Percentiles rank a stretch among this genome's conserved stretches.
Conservation (phyloP, 2,888 invertebrate genomes). For the Dione vanillae region DNA sequence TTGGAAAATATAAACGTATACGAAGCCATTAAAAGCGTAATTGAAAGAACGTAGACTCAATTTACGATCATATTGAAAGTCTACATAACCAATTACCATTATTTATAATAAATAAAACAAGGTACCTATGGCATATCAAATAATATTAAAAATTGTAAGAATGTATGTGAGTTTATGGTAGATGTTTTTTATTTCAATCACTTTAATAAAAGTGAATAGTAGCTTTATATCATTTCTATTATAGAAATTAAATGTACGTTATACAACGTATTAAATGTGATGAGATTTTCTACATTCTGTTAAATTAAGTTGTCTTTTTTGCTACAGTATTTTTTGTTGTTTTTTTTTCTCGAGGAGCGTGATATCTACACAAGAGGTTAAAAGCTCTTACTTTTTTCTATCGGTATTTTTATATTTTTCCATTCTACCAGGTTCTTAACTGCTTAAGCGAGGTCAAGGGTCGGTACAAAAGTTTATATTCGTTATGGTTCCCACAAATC, state of each 20-base stretch:
- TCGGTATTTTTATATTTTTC: conserved; percentile 63
- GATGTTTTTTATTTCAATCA: neutral
- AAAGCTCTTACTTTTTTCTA: conserved; percentile 76
- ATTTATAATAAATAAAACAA: no score
- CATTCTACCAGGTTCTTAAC: conserved; percentile 61
- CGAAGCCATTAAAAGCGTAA: no score
- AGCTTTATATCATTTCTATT: neutral
- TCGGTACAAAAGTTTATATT: conserved; percentile 59
- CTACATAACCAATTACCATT: no score
- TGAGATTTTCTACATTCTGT: neutral
- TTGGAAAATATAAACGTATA: no score
- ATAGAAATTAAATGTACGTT: neutral
- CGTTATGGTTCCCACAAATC: conserved; percentile 54
- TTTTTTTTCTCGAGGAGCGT: conserved; percentile 9
- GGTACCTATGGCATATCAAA: no score
- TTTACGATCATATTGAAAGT: no score
- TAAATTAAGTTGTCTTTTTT: conserved; percentile 15
- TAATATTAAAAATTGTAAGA: no score
- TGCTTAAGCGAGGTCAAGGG: conserved; percentile 62
- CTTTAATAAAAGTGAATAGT: neutral
- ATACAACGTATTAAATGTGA: neutral
- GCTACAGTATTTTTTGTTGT: neutral
- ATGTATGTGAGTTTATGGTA: neutral
- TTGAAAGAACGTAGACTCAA: no score
- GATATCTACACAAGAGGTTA: conserved; percentile 81